Conservation (phyloP, 1,140 invertebrate species). For the Bombus waltoni region DNA sequence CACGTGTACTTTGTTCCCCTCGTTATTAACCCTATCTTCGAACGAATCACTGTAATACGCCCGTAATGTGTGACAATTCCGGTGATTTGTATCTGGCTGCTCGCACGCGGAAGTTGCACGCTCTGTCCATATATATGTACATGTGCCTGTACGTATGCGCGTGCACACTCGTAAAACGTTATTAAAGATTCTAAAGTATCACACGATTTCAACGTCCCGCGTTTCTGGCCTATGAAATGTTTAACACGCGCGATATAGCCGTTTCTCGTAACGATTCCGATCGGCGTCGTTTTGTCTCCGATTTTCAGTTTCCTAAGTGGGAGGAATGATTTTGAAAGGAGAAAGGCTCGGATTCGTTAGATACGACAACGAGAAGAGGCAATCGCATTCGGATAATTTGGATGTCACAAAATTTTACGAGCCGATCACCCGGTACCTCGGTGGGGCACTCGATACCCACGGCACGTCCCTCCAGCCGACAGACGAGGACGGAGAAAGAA, state of each 20-base stretch:
- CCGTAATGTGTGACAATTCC: slow-evolving; percentile 66
- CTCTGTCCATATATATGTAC: not conserved
- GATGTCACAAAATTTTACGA: slow-evolving; percentile 53
- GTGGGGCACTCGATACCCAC: slow-evolving; percentile 39
- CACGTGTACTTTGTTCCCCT: slow-evolving; percentile 62
- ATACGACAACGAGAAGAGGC: not conserved
- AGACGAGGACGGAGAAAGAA: slow-evolving; percentile 54
- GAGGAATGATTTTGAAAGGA: no score
- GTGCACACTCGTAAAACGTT: not conserved
- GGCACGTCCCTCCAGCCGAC: slow-evolving; percentile 13
- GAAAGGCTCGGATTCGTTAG: slow-evolving; percentile 15
- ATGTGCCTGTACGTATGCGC: not conserved
- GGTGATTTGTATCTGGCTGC: slow-evolving; percentile 55
- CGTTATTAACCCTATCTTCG: slow-evolving; percentile 63
- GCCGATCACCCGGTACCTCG: slow-evolving; percentile 51
- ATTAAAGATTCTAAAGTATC: not conserved
- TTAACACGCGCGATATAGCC: not conserved
- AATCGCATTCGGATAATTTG: slow-evolving; percentile 45
- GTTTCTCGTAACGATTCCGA: not conserved
- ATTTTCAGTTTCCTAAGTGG: not conserved
- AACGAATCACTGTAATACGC: slow-evolving; percentile 65
- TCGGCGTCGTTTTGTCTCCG: not conserved
- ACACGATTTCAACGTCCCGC: no score
- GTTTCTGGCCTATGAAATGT: not conserved
- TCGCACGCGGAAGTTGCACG: slow-evolving; percentile 31